Evolutionary conservation across 2,888 invertebrate genomes (phyloP), one percentile per base, ranked within the genome.

Genomic region (Caenorhabditis sinica): DNA sequence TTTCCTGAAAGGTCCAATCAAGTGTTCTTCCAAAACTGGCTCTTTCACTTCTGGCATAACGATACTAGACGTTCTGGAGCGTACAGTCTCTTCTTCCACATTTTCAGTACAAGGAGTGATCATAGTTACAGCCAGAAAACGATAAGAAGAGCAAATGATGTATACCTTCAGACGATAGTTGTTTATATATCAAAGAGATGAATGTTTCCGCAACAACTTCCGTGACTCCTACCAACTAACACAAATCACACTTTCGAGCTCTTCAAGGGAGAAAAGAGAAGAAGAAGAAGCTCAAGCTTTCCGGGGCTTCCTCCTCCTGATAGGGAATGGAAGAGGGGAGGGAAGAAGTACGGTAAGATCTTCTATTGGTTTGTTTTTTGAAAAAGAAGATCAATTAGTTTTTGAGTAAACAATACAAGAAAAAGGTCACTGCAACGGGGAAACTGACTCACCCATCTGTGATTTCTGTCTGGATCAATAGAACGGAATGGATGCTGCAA

Each of bases 401-500:
- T 40, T 33, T 53, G 17, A 53, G 65, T 43, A 75, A 63, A 63
- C 56, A 75, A 36, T 9, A 36, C 11, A 4, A 17, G 58, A 45
- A 49, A 43, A 49, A 25, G 25, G 3, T 20, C 72, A 23, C n/a
- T 68, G 51, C 51, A 61, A 25, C 61, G 2, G 17, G 49, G 20
- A 8, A 4, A 49, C 20, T 75, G 75, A 58, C 58, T 65, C 60
- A 36, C 4, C 4, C 25, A 23, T 49, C 30, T 77, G 68, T 69
- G 76, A 77, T 77, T 77, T 77, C 76, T 77, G 76, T 45, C 76
- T 43, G 65, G 75, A 56, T 66, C 65, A 75, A 66, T 40, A 75
- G 45, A 45, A 72, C 40, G 23, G 60, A 60, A 40, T 5, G 40
- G 40, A 40, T 40, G 40, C 17, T 76, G 75, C 75, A 68, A 20